Evolutionary conservation across 1,140 invertebrate species (phyloP), one percentile per base, ranked within the genome.

Genomic region (Heterodera schachtii): DNA sequence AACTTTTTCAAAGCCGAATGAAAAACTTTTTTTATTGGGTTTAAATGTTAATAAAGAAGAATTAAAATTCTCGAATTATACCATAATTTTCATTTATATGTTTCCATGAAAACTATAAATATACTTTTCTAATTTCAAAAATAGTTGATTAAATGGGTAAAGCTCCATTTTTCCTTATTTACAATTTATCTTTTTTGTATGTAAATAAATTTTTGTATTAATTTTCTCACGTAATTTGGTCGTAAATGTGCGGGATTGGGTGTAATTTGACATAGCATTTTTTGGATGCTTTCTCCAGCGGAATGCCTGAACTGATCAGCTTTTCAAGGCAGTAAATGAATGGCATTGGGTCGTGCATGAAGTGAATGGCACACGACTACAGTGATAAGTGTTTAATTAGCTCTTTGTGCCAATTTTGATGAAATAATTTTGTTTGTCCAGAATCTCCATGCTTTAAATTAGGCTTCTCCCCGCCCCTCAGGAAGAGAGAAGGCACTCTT

Each of bases 311-410:
- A 44, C 46, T 21, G 52, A 82, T 21, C 49, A 60, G 60, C 43
- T 8, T 82, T 64, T 82, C 81, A 19, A 82, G 43, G 21, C 81
- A 82, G 66, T 82, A 78, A 75, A 82, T 82, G 43, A 82, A 82
- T 44, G 80, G 71, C n/a, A 82, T 41, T 16, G 81, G 67, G 44
- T 78, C 80, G 31, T 74, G 66, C 66, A 82, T 82, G 21, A 47
- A 82, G 57, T 82, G 81, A 69, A 82, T 75, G 16, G 81, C 81
- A 49, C 81, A 82, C 3, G 80, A 82, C 79, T 31, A 31, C 52
- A 73, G 31, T 31, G 31, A 31, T 31, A 31, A 31, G 31, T 31
- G 31, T 31, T 31, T 31, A 31, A 31, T 31, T 31, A 31, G 31
- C 31, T 31, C 31, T 31, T 31, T 31, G 31, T 31, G 31, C 31